Conservation (phyloP, 2,113 vertebrate genomes). For the Scortum barcoo region DNA sequence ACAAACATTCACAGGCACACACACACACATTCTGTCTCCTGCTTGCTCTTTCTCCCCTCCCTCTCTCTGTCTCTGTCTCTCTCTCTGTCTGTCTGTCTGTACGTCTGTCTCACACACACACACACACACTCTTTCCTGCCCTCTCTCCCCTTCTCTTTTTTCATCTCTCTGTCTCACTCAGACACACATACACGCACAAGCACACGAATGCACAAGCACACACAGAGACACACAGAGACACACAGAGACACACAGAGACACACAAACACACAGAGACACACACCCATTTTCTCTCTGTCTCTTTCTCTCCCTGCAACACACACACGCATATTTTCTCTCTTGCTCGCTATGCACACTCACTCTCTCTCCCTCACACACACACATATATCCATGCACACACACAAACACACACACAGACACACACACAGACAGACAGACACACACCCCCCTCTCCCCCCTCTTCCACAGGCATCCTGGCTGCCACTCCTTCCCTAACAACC, state of each 20-base stretch:
- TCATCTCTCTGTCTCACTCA: slow-evolving; percentile 61
- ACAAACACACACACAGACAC: slow-evolving; percentile 17
- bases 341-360: slow-evolving; percentile 10
- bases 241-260: slow-evolving; percentile 35
- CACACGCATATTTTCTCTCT: slow-evolving; percentile 35
- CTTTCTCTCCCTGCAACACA: slow-evolving; percentile 34
- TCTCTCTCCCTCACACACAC: not conserved
- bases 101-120: slow-evolving; percentile 43
- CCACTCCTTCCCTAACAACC: slow-evolving; percentile 72
- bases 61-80: slow-evolving; percentile 52
- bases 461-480: slow-evolving; percentile 73
- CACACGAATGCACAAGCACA: slow-evolving; percentile 50
- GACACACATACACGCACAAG: slow-evolving; percentile 69
- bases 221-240: slow-evolving; percentile 47
- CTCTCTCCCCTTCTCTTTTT: slow-evolving; percentile 53
- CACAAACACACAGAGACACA: slow-evolving; percentile 46
- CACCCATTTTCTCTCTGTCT: slow-evolving; percentile 55
- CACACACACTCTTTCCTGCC: slow-evolving; percentile 43
- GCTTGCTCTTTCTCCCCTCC: slow-evolving; percentile 61
- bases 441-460: slow-evolving; percentile 54
- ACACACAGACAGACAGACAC: slow-evolving; percentile 32
- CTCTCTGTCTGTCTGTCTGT: slow-evolving; percentile 46
- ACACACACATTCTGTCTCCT: slow-evolving; percentile 60
- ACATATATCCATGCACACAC: too few species aligned
- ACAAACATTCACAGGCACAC: slow-evolving; percentile 42